Evolutionary conservation across 2,888 invertebrate species (phyloP), one percentile per base, ranked within the genome.

Genomic region (Trichogramma evanescens): DNA sequence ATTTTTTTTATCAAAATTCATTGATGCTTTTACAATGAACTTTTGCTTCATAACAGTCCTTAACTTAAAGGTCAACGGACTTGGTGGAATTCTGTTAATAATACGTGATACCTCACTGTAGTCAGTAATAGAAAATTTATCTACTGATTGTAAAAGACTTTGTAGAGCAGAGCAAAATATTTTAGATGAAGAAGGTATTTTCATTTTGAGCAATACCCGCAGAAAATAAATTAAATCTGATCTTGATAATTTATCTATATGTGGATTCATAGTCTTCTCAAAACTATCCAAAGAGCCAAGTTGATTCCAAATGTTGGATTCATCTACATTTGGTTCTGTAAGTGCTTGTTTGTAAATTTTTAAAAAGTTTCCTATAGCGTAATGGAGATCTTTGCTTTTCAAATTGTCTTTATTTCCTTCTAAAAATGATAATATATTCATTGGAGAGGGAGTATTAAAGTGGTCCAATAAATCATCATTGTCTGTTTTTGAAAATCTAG

Each of bases 321-420:
- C 6, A 48, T 10, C 40, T 38, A 8, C 2, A 44, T 7, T 45
- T n/a, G 4, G 4, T 13, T 40, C 5, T 40, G 7, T 43, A 6
- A 7, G 9, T 41, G 54, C 49, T 44, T 8, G 39, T 50, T 50
- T 54, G 8, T 13, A 39, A 4, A 50, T 26, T 44, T 13, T 45
- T 4, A 40, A 3, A 9, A 54, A 45, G 40, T 10, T 54, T 4
- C 4, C 9, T 10, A 54, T 6, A 41, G 59, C 59, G 9, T 13
- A 9, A n/a, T 48, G 5, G 26, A 59, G 39, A 7, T 59, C 54
- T 39, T 50, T 7, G 8, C 54, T 54, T 13, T 54, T 39, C 26
- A 56, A n/a, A 4, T 10, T 5, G n/a, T 61, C 10, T 49, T 61
- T 43, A 44, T 61, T 56, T 7, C 6, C 26, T 49, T 61, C 44